Evolutionary conservation across 2,888 invertebrate genomes (phyloP), one percentile per base, ranked within the genome.

Genomic region (Pandemis cinnamomeana): DNA sequence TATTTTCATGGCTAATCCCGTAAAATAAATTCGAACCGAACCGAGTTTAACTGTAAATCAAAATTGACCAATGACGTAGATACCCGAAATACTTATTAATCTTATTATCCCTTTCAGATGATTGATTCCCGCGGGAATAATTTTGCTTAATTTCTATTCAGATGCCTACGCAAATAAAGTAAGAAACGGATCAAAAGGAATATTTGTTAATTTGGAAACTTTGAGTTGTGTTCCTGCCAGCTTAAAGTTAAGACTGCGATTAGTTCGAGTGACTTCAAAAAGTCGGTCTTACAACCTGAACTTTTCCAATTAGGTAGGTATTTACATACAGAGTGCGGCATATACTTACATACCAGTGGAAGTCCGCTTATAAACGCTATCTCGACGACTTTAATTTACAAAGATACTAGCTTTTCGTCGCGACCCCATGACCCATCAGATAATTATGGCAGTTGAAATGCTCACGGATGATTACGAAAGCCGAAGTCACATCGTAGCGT

Each of bases 251-350:
- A 69, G 41, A 46, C 46, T 46, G 55, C 41, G 41, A 72, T 69
- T 63, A 72, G 58, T 72, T 42, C 48, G 51, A 69, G 41, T 20
- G 72, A 69, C 68, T 68, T 63, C 8, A 61, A 27, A 20, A 48
- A 67, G 53, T 67, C 67, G 27, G 55, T 36, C 7, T 48, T 44
- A 13, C 64, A 46, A 15, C 46, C 41, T 13, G 20, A 72, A 72
- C 63, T 72, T 72, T 69, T 64, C 72, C 68, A 69, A 69, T 72
- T 72, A 69, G 11, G 63, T n/a, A 48, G 11, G 58, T 72, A 63
- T 67, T 72, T 62, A 72, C 53, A 58, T 72, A 68, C 15, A 53
- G 48, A 68, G 63, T 58, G 58, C 58, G 20, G 55, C 27, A 27
- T 27, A 11, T 27, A 11, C n/a, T 51, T 27, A 10, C 10, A 53